Percentiles rank a stretch among this genome's conserved stretches.
Evolutionary conservation across 2,113 vertebrate species (phyloP).

Genomic region (Oriolus oriolus): DNA sequence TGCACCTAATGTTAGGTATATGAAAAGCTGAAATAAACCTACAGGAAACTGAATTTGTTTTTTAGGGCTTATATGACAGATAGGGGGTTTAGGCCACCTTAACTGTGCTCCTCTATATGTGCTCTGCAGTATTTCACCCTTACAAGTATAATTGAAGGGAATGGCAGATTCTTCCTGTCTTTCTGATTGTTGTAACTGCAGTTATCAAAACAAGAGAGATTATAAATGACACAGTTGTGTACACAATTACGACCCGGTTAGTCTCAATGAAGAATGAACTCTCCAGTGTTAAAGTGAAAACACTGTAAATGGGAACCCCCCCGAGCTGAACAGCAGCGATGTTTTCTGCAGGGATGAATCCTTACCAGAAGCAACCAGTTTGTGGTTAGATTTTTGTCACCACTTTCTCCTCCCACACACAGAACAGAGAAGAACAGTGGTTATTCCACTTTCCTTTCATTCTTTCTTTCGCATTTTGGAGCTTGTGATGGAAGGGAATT

Average conservation of each 20-base stretch:
- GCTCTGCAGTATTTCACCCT: neutral
- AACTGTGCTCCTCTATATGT: neutral
- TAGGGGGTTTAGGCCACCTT: neutral
- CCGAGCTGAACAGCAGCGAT: neutral
- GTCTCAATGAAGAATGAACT: neutral
- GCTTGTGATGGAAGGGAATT: neutral
- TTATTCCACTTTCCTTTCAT: neutral
- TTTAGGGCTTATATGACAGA: neutral
- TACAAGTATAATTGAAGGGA: neutral
- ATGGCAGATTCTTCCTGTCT: neutral
- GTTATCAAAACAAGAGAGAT: neutral
- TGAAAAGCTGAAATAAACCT: neutral
- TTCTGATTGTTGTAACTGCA: neutral
- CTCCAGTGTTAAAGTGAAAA: neutral
- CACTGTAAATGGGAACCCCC: neutral
- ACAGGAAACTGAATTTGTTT: neutral
- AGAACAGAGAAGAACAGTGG: neutral
- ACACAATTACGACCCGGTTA: neutral
- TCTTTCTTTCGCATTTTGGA: neutral
- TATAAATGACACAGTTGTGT: neutral
- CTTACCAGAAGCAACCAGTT: neutral
- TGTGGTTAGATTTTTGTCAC: neutral
- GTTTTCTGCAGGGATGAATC: neutral
- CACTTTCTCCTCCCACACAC: neutral
- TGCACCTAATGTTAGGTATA: neutral